Percentiles rank a stretch among this genome's conserved stretches.
Evolutionary conservation across 2,797 vertebrate species (phyloP).

Genomic region (Limosa lapponica): DNA sequence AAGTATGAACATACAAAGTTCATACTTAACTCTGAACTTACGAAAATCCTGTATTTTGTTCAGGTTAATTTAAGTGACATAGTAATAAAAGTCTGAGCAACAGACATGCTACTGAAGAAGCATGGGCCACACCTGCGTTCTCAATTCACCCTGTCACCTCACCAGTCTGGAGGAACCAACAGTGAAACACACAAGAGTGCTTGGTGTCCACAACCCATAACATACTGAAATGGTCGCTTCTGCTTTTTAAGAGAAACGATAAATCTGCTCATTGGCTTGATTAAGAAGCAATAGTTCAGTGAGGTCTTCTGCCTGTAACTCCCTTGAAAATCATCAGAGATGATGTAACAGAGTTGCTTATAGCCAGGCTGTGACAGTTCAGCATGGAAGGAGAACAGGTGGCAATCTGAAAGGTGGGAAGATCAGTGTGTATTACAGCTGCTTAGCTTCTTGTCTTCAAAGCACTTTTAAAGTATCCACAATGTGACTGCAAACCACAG

Average conservation of each 20-base stretch:
- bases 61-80: not conserved
- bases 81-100: conserved; percentile 6
- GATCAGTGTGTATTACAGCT: not conserved
- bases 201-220: not conserved
- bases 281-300: not conserved
- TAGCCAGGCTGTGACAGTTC: not conserved
- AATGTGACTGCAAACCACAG: not conserved
- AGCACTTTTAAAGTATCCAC: not conserved
- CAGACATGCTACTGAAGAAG: not conserved
- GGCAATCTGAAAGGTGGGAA: not conserved
- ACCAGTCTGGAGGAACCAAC: not conserved
- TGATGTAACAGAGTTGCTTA: not conserved
- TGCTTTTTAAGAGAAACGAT: not conserved
- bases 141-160: not conserved
- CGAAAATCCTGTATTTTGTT: not conserved
- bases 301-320: not conserved
- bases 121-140: not conserved
- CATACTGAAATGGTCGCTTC: not conserved
- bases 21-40: not conserved
- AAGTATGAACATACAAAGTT: no score
- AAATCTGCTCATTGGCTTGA: not conserved
- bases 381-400: not conserved
- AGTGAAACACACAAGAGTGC: not conserved
- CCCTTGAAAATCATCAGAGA: not conserved
- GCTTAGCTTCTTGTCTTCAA: not conserved